Evolutionary conservation across 2,113 vertebrate species (phyloP).

Genomic region (Limnothrissa miodon): DNA sequence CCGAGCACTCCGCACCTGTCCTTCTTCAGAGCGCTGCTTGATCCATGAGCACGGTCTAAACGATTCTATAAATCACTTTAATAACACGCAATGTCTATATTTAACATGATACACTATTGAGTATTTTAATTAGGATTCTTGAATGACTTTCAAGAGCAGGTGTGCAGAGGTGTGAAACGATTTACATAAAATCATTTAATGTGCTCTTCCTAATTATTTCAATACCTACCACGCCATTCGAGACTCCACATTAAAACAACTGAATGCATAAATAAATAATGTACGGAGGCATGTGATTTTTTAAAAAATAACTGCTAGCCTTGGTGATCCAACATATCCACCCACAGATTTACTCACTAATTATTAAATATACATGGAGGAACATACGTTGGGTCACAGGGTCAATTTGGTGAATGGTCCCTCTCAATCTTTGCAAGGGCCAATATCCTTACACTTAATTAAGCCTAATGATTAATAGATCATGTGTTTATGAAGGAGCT

Average conservation of each 20-base stretch:
- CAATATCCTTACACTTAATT: constrained; percentile 15
- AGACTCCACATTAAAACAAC: not conserved
- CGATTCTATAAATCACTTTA: not conserved
- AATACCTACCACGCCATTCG: not conserved
- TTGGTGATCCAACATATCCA: not conserved
- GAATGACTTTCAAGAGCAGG: not conserved
- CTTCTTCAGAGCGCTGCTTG: not conserved
- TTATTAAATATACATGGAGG: constrained; percentile 15
- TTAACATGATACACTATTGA: not conserved
- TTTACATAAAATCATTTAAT: not conserved
- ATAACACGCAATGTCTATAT: not conserved
- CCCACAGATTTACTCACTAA: not conserved
- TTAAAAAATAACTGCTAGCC: not conserved
- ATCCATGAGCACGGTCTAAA: not conserved
- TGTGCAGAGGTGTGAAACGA: not conserved
- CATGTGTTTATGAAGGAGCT: not conserved
- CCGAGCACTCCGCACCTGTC: not conserved
- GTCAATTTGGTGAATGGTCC: not conserved
- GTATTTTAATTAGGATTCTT: not conserved
- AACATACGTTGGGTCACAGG: not conserved
- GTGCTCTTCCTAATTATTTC: not conserved
- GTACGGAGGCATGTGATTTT: not conserved
- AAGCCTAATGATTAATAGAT: constrained; percentile 21
- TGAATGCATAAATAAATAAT: not conserved
- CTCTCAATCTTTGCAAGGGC: constrained; percentile 6